These are phyloP conservation scores for Stomorhina lunata DNA, from an alignment of 2,888 invertebrate genomes.

Conservation along the genomic window DNA sequence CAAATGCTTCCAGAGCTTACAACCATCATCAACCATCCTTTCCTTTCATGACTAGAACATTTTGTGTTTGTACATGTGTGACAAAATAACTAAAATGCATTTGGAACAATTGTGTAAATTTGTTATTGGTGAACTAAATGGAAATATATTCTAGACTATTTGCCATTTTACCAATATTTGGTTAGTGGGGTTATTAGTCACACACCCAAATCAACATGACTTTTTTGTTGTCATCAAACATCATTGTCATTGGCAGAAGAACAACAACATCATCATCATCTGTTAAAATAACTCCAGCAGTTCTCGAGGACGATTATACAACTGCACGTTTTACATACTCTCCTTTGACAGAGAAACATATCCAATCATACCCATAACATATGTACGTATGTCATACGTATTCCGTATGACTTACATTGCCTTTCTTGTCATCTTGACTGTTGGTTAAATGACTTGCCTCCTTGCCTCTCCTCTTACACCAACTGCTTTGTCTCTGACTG, in stretches of 20 bases:
- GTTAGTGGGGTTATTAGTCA: slow-evolving; percentile 39
- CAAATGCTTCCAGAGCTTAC: background rate
- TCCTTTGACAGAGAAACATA: background rate
- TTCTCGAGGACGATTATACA: background rate
- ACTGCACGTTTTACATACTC: slow-evolving; percentile 6
- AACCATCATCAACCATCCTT: too few relatives aligned
- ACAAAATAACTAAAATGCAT: slow-evolving; percentile 29
- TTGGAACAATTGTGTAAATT: slow-evolving; percentile 22
- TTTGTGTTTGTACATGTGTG: background rate
- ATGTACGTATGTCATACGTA: too few relatives aligned
- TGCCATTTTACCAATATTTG: slow-evolving; percentile 34
- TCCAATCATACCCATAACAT: background rate
- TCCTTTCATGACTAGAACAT: too few relatives aligned
- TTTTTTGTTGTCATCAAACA: slow-evolving; percentile 15
- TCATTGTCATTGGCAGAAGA: too few relatives aligned
- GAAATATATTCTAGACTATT: slow-evolving; percentile 6
- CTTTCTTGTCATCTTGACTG: slow-evolving; percentile 38
- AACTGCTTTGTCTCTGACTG: slow-evolving; percentile 23
- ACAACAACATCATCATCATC: slow-evolving; percentile 15
- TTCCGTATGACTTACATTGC: too few relatives aligned
- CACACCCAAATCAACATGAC: slow-evolving; percentile 16
- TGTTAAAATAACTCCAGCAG: slow-evolving; percentile 48
- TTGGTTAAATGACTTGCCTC: slow-evolving; percentile 22
- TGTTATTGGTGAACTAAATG: background rate
- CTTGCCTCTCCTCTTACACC: background rate